A percentile compares a stretch with the other conserved stretches of the same genome.
Evolutionary conservation across 2,888 invertebrate species (phyloP).

Genomic region (Apomyelois bistriatella): DNA sequence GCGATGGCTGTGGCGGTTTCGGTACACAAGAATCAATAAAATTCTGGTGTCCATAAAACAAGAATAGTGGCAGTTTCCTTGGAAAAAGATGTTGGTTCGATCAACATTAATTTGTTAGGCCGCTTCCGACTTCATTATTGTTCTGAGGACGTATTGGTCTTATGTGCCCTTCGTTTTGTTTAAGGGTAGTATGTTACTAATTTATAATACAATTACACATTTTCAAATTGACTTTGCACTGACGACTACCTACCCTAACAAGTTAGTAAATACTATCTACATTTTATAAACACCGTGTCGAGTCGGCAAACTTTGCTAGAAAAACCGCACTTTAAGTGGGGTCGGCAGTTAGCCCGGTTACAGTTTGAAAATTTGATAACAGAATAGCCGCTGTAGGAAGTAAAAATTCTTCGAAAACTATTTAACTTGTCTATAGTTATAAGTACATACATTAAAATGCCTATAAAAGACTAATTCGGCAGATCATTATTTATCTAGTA

Average conservation of each 20-base stretch:
- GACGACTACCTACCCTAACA: slow-evolving; percentile 60
- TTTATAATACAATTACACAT: slow-evolving; percentile 42
- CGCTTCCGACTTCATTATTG: slow-evolving; percentile 65
- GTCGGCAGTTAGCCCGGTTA: slow-evolving; percentile 42
- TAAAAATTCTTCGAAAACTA: slow-evolving; percentile 62
- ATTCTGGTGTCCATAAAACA: slow-evolving; percentile 65
- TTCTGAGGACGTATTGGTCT: slow-evolving; percentile 68
- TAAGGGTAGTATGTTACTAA: slow-evolving; percentile 38
- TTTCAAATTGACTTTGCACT: slow-evolving; percentile 58
- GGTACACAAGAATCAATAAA: slow-evolving; percentile 76
- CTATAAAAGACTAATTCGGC: slow-evolving; percentile 75
- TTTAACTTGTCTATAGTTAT: slow-evolving; percentile 44
- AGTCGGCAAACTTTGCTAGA: slow-evolving; percentile 34
- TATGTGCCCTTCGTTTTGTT: slow-evolving; percentile 47
- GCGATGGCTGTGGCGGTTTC: slow-evolving; percentile 52
- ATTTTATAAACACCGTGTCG: slow-evolving; percentile 53
- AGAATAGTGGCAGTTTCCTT: slow-evolving; percentile 67
- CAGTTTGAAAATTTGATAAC: slow-evolving; percentile 46
- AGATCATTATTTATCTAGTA: slow-evolving; percentile 57
- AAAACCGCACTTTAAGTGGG: slow-evolving; percentile 38
- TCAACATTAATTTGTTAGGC: slow-evolving; percentile 60
- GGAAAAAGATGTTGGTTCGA: slow-evolving; percentile 56
- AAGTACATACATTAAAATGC: slow-evolving; percentile 39
- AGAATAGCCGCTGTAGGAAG: slow-evolving; percentile 51
- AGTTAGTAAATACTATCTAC: slow-evolving; percentile 57